Evolutionary conservation across 30 jellyfish, hydroid and myxozoan genomes (phyloP).

Genomic region (Phacellophora camtschatica): DNA sequence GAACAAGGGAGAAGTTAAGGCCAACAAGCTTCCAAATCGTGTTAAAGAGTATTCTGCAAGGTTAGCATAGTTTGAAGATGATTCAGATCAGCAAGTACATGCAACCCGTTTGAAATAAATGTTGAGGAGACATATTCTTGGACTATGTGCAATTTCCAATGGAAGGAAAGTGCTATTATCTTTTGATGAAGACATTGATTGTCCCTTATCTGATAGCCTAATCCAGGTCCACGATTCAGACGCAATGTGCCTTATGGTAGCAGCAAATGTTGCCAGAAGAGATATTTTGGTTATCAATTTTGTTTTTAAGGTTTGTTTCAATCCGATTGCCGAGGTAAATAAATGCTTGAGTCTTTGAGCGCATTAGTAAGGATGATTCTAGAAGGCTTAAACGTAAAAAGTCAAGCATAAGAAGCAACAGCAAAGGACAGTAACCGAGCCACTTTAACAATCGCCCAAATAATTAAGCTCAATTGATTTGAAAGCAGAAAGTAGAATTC

Average conservation of each 20-base stretch:
- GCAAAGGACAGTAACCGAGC: constrained; percentile 26
- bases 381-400: not conserved
- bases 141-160: constrained; percentile 2
- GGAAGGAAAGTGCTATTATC: constrained; percentile 28
- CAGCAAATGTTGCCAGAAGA: constrained; percentile 33
- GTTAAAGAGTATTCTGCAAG: constrained; percentile 23
- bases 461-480: constrained; percentile 1
- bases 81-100: constrained; percentile 18
- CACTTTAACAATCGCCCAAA: constrained; percentile 41
- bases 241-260: constrained; percentile 25
- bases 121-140: not conserved
- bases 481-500: not conserved
- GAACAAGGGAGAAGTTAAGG: not conserved
- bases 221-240: constrained; percentile 29
- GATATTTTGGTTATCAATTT: not conserved
- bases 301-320: not conserved
- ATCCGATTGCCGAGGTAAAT: not conserved
- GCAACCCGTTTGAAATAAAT: constrained; percentile 22
- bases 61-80: constrained; percentile 27
- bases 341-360: not conserved
- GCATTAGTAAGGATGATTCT: constrained; percentile 3
- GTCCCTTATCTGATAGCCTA: not conserved
- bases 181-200: constrained; percentile 24
- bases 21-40: constrained; percentile 1
- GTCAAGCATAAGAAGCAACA: constrained; percentile 5